Percentiles rank a stretch among this genome's conserved stretches.
Conservation (phyloP, 2,888 invertebrate species). For the Lepas anatifera region DNA sequence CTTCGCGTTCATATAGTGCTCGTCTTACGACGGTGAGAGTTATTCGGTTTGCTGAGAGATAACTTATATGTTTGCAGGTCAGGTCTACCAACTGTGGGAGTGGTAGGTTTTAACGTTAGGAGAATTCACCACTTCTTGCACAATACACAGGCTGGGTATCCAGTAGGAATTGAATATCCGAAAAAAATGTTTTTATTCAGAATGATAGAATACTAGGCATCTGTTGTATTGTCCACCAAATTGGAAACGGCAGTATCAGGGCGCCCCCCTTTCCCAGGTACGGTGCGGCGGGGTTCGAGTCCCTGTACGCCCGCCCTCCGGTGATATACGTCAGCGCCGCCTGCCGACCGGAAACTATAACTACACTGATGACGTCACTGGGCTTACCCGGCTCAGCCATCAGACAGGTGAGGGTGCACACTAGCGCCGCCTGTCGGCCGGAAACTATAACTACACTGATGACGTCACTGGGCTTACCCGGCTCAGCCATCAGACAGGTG, state of each 20-base stretch:
- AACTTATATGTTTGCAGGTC: too few species aligned
- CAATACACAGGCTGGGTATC: too few species aligned
- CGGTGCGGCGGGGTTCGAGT: conserved; percentile 67
- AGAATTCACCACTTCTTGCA: too few species aligned
- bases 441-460: conserved; percentile 16
- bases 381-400: neutral
- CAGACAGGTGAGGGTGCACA: conserved; percentile 46
- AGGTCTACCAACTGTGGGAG: too few species aligned
- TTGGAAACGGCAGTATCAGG: neutral
- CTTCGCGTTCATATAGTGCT: too few species aligned
- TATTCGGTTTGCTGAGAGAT: too few species aligned
- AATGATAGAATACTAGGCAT: too few species aligned
- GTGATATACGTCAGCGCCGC: conserved; percentile 42
- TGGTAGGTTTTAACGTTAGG: too few species aligned
- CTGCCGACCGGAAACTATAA: conserved; percentile 28
- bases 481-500: conserved; percentile 34
- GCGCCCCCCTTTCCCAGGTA: conserved; percentile 46
- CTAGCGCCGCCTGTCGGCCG: conserved; percentile 34
- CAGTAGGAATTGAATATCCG: too few species aligned
- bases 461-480: neutral
- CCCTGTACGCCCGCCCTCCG: conserved; percentile 68
- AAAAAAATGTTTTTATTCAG: too few species aligned
- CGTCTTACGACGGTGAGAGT: too few species aligned
- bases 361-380: neutral
- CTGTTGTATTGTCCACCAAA: too few species aligned